Percentiles rank a stretch among this genome's conserved stretches.
Conservation (phyloP, 64 coral and sea anemone genomes). For the Trachythela sp. region DNA sequence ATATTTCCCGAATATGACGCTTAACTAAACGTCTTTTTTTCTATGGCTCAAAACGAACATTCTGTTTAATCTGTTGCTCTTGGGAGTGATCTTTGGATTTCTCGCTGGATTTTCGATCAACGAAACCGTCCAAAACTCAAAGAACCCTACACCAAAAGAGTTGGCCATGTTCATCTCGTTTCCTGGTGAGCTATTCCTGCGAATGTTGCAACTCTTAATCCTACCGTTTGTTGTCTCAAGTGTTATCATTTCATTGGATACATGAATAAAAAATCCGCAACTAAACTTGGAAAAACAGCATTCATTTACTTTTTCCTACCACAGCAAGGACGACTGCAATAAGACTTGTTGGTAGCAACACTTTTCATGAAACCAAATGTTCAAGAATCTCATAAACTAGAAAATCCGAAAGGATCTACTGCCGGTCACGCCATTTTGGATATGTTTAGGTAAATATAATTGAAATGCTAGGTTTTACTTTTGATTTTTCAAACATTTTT, state of each 20-base stretch:
- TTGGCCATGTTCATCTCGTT: neutral
- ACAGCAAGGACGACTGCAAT: too few relatives aligned
- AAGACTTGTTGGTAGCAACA: neutral
- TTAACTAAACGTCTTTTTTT: too few relatives aligned
- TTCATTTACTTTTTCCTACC: neutral
- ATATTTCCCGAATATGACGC: too few relatives aligned
- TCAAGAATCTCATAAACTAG: neutral
- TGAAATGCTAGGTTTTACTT: neutral
- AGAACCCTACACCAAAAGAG: neutral
- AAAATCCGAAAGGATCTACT: neutral
- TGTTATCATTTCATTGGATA: neutral
- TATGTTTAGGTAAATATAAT: neutral
- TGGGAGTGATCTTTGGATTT: neutral
- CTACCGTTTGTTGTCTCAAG: neutral
- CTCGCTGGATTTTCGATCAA: neutral
- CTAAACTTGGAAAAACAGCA: neutral
- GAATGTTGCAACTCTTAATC: neutral
- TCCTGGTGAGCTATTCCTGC: neutral
- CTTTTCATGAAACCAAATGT: neutral
- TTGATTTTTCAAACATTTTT: neutral
- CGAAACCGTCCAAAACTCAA: neutral
- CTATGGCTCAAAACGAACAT: neutral
- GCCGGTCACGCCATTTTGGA: neutral
- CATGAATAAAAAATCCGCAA: neutral
- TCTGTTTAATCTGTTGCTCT: neutral